phyloP scores from a whole-genome alignment of 2,113 vertebrate genomes.

The Rhinoptilus africanus region DNA sequence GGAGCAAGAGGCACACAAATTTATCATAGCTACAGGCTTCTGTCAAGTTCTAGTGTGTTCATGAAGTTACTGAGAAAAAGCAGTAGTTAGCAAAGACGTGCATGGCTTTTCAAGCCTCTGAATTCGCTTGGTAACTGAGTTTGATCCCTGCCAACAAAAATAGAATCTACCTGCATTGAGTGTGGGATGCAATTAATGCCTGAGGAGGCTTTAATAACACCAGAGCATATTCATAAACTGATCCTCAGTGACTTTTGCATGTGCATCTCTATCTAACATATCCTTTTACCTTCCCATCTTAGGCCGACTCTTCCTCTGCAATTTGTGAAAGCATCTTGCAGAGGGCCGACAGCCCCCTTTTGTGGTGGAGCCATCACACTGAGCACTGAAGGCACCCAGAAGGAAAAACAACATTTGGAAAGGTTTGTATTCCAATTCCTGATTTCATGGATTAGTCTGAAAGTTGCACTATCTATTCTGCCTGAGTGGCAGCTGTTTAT shows the following conservation, averaged over 20 bases:
- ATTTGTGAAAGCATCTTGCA: background rate
- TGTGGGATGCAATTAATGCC: background rate
- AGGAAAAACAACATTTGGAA: background rate
- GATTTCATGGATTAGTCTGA: background rate
- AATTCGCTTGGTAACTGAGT: background rate
- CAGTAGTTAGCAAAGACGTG: background rate
- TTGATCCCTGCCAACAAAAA: background rate
- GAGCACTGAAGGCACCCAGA: background rate
- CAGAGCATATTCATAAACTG: background rate
- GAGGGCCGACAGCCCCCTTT: background rate
- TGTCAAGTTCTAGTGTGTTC: background rate
- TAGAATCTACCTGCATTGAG: background rate
- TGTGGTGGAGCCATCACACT: background rate
- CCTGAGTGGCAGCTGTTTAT: slow-evolving; percentile 16
- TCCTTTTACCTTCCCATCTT: background rate
- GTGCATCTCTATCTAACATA: background rate
- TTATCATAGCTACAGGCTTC: background rate
- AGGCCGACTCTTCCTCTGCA: background rate
- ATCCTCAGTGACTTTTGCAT: background rate
- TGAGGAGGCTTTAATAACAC: background rate
- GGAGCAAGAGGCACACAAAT: fast-evolving
- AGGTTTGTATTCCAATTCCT: background rate
- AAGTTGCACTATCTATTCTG: background rate
- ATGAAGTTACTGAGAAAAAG: background rate
- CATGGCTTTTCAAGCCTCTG: background rate